phyloP scores from a whole-genome alignment of 1,140 invertebrate species.

The Drosophila santomea region DNA sequence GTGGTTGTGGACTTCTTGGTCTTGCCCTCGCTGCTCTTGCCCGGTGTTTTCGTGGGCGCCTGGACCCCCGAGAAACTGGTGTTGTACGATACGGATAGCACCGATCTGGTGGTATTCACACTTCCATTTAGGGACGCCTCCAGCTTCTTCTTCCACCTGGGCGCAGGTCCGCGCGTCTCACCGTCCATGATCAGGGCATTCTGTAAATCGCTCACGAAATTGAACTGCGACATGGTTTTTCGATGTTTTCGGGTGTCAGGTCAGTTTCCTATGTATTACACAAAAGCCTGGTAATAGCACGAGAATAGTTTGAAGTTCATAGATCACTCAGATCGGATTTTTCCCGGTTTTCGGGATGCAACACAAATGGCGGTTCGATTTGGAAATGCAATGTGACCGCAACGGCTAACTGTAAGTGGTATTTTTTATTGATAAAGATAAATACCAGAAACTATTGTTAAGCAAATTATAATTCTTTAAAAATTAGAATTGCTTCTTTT shows the following conservation, averaged over 20 bases:
- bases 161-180: slow-evolving; percentile 90
- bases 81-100: slow-evolving; percentile 86
- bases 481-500: background rate
- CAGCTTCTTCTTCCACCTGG: slow-evolving; percentile 91
- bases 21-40: slow-evolving; percentile 88
- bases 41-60: slow-evolving; percentile 87
- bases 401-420: background rate
- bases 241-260: slow-evolving; percentile 1
- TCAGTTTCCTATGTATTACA: slow-evolving; percentile 20
- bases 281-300: slow-evolving; percentile 34
- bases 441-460: background rate
- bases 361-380: slow-evolving; percentile 52
- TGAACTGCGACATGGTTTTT: slow-evolving; percentile 90
- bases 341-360: background rate
- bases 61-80: slow-evolving; percentile 85
- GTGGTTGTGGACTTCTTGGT: slow-evolving; percentile 82
- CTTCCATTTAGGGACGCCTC: slow-evolving; percentile 85
- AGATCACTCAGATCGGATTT: slow-evolving; percentile 9
- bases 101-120: slow-evolving; percentile 86
- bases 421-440: background rate
- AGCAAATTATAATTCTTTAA: background rate
- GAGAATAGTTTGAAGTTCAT: slow-evolving; percentile 21
- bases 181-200: slow-evolving; percentile 91
- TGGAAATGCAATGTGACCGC: slow-evolving; percentile 36
- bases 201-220: slow-evolving; percentile 91